Conservation (phyloP, 2,113 vertebrate genomes). For the Ochotona curzoniae region DNA sequence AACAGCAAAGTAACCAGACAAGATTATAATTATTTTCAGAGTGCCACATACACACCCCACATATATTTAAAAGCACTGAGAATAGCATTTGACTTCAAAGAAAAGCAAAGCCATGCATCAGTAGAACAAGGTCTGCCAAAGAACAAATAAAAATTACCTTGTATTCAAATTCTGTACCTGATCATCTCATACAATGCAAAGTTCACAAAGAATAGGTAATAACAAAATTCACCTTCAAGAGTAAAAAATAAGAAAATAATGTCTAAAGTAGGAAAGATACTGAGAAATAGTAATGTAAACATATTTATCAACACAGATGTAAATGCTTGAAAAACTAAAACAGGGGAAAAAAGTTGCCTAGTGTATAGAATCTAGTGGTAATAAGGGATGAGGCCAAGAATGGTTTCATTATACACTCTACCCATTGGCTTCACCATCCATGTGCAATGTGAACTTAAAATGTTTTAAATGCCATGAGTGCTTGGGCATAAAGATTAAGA, state of each 20-base stretch:
- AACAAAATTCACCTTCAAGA: slow-evolving; percentile 39
- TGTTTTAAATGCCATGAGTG: too few species aligned
- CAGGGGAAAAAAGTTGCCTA: not conserved
- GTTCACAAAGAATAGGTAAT: not conserved
- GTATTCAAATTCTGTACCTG: not conserved
- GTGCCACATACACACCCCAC: not conserved
- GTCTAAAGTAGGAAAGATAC: not conserved
- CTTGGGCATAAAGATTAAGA: too few species aligned
- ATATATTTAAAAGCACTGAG: not conserved
- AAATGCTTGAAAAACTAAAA: not conserved
- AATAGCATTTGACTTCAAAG: not conserved
- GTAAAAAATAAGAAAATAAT: not conserved
- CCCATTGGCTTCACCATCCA: not conserved
- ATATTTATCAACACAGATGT: not conserved
- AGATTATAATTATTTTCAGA: slow-evolving; percentile 9
- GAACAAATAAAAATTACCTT: slow-evolving; percentile 26
- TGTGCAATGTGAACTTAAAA: not conserved
- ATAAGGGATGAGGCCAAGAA: not conserved
- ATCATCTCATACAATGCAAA: not conserved
- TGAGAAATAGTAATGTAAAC: slow-evolving; percentile 9
- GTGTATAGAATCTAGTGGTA: not conserved
- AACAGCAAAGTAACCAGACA: not conserved
- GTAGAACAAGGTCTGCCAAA: not conserved
- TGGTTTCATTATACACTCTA: not conserved
- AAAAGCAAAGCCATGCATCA: not conserved